Evolutionary conservation across 2,888 invertebrate species (phyloP), one percentile per base, ranked within the genome.

Genomic region (Troilus luridus): DNA sequence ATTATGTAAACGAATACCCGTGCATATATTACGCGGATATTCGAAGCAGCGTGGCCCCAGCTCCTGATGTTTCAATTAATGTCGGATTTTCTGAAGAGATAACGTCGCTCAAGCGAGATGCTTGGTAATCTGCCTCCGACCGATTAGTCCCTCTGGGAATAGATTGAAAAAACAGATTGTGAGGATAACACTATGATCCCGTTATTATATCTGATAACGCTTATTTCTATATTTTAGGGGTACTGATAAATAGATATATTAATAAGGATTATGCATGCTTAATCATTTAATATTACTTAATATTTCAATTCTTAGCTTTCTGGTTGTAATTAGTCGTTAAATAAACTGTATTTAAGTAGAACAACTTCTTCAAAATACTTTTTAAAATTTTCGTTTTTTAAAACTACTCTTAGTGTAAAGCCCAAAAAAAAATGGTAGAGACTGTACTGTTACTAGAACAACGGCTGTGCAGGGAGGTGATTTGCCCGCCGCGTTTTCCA

Each of bases 81-180:
- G 67, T 67, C 67, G 67, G 67, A 67, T 67, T 67, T 67, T 14
- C 67, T 67, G 67, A 67, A 67, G 67, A 24, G 67, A 67, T 67
- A 67, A 24, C 67, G 67, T 67, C 67, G 24, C 24, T 67, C 67
- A 67, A 27, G 67, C 67, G 24, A 24, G 67, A 67, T 67, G 67
- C 67, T 67, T 24, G 14, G 67, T 67, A 67, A 67, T 67, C 67
- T 67, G 67, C 67, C 67, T 24, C 67, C 0, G 12, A 67, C n/a
- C 67, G 67, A 67, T 67, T 67, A 67, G 67, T 27, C 24, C 67
- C 67, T 12, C 67, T 67, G 67, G 24, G 67, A 67, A 27, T 27
- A 67, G 67, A 67, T 67, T 27, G 67, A 67, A 67, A 67, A 67
- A 67, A 67, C 67, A 67, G 67, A 67, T 67, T 24, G 12, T 24